A percentile compares a stretch with the other conserved stretches of the same genome.
phyloP scores from a whole-genome alignment of 2,797 vertebrate genomes.

The Anableps anableps region DNA sequence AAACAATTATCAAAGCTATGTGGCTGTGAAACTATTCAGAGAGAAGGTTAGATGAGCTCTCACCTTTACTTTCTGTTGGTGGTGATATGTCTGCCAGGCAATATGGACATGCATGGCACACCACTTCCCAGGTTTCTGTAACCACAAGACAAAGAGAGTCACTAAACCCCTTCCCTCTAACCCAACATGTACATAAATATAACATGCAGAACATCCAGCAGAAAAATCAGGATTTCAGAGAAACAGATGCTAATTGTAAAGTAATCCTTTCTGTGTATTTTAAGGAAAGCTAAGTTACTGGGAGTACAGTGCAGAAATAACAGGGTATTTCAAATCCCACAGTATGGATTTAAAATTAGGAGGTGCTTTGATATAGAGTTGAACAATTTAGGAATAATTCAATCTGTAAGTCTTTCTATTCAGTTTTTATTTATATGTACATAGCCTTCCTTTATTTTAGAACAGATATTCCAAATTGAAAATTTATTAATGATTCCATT shows the following conservation, averaged over 20 bases:
- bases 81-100: constrained; percentile 99
- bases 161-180: background rate
- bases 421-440: background rate
- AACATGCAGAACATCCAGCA: background rate
- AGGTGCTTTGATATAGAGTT: background rate
- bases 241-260: background rate
- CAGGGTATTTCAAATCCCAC: background rate
- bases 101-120: constrained; percentile 99
- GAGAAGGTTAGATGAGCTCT: constrained; percentile 69
- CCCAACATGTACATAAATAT: background rate
- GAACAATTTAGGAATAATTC: background rate
- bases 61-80: constrained; percentile 99
- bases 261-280: background rate
- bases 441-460: background rate
- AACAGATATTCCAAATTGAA: background rate
- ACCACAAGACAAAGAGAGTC: constrained; percentile 31
- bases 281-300: background rate
- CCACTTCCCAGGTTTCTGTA: constrained; percentile 99
- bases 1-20: background rate
- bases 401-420: background rate
- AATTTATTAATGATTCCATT: background rate
- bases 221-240: background rate
- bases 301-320: background rate
- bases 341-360: background rate
- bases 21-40: background rate